Evolutionary conservation across 2,888 invertebrate genomes (phyloP).

Genomic region (Thecocarcelia acutangulata): DNA sequence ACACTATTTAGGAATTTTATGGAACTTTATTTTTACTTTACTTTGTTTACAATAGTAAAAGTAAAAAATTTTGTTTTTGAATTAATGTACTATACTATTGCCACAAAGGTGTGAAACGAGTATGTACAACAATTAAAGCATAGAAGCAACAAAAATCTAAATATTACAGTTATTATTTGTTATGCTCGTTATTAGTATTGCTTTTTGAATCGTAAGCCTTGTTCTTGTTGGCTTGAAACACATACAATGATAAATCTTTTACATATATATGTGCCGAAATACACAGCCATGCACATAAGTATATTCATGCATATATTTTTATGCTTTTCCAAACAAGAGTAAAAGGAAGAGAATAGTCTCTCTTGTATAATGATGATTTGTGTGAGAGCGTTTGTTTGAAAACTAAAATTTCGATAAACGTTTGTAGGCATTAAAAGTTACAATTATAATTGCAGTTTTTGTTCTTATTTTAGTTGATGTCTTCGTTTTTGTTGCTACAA

Average conservation of each 20-base stretch:
- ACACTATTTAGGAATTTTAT: too few species aligned
- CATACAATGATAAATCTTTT: not conserved
- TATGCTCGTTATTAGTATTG: too few species aligned
- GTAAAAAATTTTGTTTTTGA: too few species aligned
- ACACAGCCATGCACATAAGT: not conserved
- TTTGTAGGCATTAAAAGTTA: slow-evolving; percentile 45
- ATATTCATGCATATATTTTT: slow-evolving; percentile 18
- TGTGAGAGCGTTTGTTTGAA: slow-evolving; percentile 44
- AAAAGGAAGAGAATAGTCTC: slow-evolving; percentile 43
- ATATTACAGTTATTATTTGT: too few species aligned
- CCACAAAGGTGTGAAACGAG: too few species aligned
- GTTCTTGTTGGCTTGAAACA: not conserved
- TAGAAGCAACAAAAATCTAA: too few species aligned
- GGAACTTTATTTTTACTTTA: too few species aligned
- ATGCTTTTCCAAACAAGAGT: slow-evolving; percentile 1
- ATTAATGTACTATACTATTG: too few species aligned
- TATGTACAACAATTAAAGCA: too few species aligned
- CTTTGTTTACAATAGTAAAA: too few species aligned
- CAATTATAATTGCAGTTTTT: slow-evolving; percentile 44
- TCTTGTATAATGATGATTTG: slow-evolving; percentile 54
- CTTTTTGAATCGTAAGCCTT: too few species aligned
- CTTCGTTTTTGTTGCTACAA: slow-evolving; percentile 12
- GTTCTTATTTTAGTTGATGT: slow-evolving; percentile 25
- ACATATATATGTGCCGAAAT: not conserved
- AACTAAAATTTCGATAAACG: slow-evolving; percentile 53